A percentile compares a stretch with the other conserved stretches of the same genome.
phyloP scores from a whole-genome alignment of 2,888 invertebrate species.

The Conus canariensis region DNA sequence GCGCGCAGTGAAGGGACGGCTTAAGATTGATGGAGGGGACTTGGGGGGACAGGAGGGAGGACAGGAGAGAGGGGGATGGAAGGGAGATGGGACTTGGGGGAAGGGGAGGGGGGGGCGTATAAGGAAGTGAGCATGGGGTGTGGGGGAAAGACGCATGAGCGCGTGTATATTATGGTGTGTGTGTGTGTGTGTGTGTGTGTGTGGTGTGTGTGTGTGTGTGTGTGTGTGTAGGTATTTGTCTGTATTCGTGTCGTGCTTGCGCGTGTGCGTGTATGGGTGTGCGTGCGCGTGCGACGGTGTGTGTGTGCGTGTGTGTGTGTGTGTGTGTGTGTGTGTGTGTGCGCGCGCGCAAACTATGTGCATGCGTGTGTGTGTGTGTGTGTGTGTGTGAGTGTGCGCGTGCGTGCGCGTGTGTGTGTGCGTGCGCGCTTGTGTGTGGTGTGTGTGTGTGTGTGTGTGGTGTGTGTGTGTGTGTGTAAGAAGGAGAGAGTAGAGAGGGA shows the following conservation, averaged over 20 bases:
- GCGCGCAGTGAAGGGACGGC: not conserved
- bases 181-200: not conserved
- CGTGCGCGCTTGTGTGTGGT: not conserved
- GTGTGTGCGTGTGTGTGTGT: too few relatives aligned
- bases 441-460: not conserved
- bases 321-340: not conserved
- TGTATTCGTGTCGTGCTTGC: not conserved
- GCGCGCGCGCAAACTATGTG: too few relatives aligned
- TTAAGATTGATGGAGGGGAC: slow-evolving; percentile 1
- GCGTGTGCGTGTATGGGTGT: not conserved
- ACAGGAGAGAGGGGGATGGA: not conserved
- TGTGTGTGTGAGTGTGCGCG: too few relatives aligned
- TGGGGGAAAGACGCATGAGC: not conserved
- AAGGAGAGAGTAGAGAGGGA: not conserved
- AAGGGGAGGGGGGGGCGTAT: not conserved
- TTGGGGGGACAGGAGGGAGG: not conserved
- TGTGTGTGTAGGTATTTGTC: not conserved
- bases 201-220: not conserved
- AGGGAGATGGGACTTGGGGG: not conserved
- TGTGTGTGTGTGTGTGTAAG: not conserved
- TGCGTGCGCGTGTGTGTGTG: too few relatives aligned
- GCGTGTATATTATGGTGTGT: not conserved
- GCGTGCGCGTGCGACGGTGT: not conserved
- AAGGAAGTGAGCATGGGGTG: not conserved
- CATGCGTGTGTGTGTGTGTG: not conserved